Percentiles rank a stretch among this genome's conserved stretches.
Conservation (phyloP, 2,888 invertebrate genomes). For the Thumatha senex region DNA sequence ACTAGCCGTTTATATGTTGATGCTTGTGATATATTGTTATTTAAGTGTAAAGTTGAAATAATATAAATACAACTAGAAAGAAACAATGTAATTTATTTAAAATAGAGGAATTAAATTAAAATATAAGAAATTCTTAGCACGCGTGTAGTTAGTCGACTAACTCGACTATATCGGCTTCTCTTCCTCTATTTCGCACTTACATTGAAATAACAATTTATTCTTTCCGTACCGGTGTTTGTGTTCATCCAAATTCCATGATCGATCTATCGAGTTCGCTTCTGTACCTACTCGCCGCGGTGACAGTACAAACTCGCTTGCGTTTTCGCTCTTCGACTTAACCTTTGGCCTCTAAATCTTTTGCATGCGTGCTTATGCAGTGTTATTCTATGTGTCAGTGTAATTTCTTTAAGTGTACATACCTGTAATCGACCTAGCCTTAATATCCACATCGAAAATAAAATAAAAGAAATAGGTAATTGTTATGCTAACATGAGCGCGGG, state of each 20-base stretch:
- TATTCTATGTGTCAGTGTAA: conserved; percentile 61
- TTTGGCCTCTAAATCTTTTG: conserved; percentile 79
- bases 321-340: conserved; percentile 60
- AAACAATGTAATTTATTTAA: conserved; percentile 68
- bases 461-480: conserved; percentile 72
- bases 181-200: conserved; percentile 66
- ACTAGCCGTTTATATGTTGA: conserved; percentile 74
- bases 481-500: conserved; percentile 37
- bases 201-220: conserved; percentile 82
- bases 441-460: conserved; percentile 78
- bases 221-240: conserved; percentile 59
- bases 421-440: conserved; percentile 78
- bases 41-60: conserved; percentile 81
- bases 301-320: conserved; percentile 16
- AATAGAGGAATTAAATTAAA: conserved; percentile 52
- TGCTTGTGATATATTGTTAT: conserved; percentile 83
- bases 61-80: conserved; percentile 72
- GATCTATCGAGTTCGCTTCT: conserved; percentile 12
- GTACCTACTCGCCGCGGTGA: conserved; percentile 20
- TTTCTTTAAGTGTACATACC: conserved; percentile 71
- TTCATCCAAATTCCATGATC: conserved; percentile 80
- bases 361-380: conserved; percentile 80
- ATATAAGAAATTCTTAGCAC: conserved; percentile 68
- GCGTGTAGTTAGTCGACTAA: conserved; percentile 61
- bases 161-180: conserved; percentile 39